These are phyloP conservation scores for Elachura formosa DNA, from an alignment of 2,113 vertebrate species.

Conservation along the genomic window DNA sequence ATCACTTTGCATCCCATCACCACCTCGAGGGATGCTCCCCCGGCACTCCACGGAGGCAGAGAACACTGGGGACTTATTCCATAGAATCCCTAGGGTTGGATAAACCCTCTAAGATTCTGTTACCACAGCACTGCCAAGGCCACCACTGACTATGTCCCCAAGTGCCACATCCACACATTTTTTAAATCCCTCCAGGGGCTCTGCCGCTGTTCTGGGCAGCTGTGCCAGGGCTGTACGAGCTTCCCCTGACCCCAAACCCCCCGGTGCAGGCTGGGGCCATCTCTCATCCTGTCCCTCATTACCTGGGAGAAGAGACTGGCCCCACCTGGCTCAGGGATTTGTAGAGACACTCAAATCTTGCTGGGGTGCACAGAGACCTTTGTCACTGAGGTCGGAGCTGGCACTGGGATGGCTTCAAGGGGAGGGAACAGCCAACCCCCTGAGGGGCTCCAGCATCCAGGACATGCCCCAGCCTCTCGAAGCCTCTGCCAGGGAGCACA, in stretches of 20 bases:
- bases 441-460: background rate
- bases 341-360: fast-evolving
- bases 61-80: fast-evolving
- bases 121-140: background rate
- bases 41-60: fast-evolving
- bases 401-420: background rate
- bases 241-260: background rate
- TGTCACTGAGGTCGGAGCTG: background rate
- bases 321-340: background rate
- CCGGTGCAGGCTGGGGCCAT: background rate
- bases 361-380: fast-evolving
- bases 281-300: background rate
- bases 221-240: background rate
- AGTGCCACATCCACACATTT: background rate
- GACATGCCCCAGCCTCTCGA: background rate
- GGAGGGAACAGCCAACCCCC: background rate
- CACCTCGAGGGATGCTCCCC: background rate
- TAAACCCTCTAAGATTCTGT: background rate
- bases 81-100: fast-evolving
- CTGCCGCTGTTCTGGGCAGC: background rate
- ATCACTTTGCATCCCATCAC: background rate
- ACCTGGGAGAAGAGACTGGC: background rate
- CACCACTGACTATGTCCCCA: background rate
- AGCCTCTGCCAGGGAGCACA: background rate
- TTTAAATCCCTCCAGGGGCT: background rate